phyloP scores from a whole-genome alignment of 2,888 invertebrate genomes.

The Pammene fasciana region DNA sequence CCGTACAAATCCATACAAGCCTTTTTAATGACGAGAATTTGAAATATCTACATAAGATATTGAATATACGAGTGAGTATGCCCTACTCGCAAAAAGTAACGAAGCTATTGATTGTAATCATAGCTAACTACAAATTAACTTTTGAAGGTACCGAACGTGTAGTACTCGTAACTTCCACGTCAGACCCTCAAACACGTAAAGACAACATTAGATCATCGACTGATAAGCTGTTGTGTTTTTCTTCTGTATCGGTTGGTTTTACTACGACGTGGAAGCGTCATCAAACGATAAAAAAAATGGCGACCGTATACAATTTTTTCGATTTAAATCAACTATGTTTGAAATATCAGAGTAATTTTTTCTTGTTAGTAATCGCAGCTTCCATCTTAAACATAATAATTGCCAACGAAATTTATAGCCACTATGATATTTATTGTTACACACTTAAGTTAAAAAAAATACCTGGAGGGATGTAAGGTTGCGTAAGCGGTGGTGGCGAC shows the following conservation, averaged over 20 bases:
- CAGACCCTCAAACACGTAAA: background rate
- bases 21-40: no score
- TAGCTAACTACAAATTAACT: background rate
- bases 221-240: conserved; percentile 22
- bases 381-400: no score
- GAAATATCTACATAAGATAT: no score
- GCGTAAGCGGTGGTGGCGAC: conserved; percentile 65
- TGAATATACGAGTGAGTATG: no score
- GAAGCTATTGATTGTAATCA: background rate
- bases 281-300: background rate
- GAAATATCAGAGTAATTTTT: no score
- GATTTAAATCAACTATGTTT: no score
- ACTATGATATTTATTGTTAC: no score
- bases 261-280: background rate
- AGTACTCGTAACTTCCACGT: conserved; percentile 9
- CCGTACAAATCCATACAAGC: no score
- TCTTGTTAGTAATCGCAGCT: no score
- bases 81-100: no score
- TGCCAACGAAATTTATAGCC: no score
- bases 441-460: background rate
- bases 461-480: conserved; percentile 76
- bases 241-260: background rate
- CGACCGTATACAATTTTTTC: no score
- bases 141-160: background rate
- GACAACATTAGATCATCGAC: conserved; percentile 33